phyloP scores from a whole-genome alignment of 1,140 invertebrate genomes.

The Leptinotarsa texana region DNA sequence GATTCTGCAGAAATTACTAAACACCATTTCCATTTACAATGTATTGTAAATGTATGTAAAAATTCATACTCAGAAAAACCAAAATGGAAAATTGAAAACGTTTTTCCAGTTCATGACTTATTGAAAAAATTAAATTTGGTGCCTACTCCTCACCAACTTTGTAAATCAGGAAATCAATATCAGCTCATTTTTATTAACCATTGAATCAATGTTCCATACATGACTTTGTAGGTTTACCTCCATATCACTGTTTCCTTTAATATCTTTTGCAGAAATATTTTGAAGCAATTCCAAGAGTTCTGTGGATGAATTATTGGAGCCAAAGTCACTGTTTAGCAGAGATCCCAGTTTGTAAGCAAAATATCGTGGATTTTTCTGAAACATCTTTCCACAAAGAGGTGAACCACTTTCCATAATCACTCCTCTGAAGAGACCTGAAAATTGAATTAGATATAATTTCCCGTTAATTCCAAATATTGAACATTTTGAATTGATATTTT shows the following conservation, averaged over 20 bases:
- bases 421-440: conserved; percentile 26
- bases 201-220: no score
- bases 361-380: conserved; percentile 17
- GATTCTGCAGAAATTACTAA: no score
- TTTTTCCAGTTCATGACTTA: no score
- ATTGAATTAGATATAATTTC: neutral
- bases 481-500: neutral
- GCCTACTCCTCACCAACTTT: no score
- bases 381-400: conserved; percentile 20
- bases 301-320: conserved; percentile 18
- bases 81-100: no score
- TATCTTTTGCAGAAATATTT: conserved; percentile 21
- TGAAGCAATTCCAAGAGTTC: conserved; percentile 22
- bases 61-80: no score
- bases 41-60: no score
- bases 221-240: neutral
- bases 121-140: no score
- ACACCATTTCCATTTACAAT: no score
- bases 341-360: conserved; percentile 12
- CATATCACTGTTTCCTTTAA: conserved; percentile 23
- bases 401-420: conserved; percentile 28
- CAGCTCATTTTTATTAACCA: no score
- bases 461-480: neutral
- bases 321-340: conserved; percentile 9
- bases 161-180: no score